phyloP scores from a whole-genome alignment of 2,113 vertebrate genomes.

The Eptesicus fuscus region DNA sequence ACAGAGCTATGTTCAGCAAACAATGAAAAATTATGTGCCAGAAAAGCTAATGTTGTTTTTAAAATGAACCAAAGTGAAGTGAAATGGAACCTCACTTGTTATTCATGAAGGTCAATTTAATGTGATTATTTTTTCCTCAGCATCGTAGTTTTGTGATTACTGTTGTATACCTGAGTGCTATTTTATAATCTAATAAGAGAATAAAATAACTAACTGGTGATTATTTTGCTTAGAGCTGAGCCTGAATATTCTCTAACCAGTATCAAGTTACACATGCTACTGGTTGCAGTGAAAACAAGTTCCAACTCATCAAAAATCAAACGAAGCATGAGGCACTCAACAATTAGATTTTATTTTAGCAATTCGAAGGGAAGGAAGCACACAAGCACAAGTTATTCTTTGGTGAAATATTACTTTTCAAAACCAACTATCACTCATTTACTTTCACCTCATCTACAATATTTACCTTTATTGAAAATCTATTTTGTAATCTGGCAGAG shows the following conservation, averaged over 20 bases:
- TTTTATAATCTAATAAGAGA: slow-evolving; percentile 82
- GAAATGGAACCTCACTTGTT: slow-evolving; percentile 83
- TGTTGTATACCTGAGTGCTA: slow-evolving; percentile 79
- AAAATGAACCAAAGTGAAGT: slow-evolving; percentile 82
- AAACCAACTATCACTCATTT: neutral
- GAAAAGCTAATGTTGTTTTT: slow-evolving; percentile 83
- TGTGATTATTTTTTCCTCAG: slow-evolving; percentile 79
- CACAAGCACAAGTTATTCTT: neutral
- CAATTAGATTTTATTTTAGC: slow-evolving; percentile 67
- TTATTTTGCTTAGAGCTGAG: slow-evolving; percentile 76
- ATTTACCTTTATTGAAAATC: slow-evolving; percentile 41
- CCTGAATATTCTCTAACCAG: slow-evolving; percentile 65
- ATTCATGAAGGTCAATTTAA: slow-evolving; percentile 86
- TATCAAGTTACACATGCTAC: slow-evolving; percentile 68
- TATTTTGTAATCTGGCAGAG: neutral
- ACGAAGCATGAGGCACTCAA: slow-evolving; percentile 61
- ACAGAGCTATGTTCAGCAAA: slow-evolving; percentile 83
- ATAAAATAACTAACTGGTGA: slow-evolving; percentile 80
- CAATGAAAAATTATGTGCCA: slow-evolving; percentile 86
- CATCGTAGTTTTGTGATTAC: slow-evolving; percentile 79
- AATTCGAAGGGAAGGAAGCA: slow-evolving; percentile 51
- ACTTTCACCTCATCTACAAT: neutral
- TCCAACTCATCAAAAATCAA: slow-evolving; percentile 65
- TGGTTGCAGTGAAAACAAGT: slow-evolving; percentile 64
- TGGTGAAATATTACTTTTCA: slow-evolving; percentile 60